These are phyloP conservation scores for Myripristis jacobus DNA, from an alignment of 2,797 vertebrate genomes.

Conservation along the genomic window DNA sequence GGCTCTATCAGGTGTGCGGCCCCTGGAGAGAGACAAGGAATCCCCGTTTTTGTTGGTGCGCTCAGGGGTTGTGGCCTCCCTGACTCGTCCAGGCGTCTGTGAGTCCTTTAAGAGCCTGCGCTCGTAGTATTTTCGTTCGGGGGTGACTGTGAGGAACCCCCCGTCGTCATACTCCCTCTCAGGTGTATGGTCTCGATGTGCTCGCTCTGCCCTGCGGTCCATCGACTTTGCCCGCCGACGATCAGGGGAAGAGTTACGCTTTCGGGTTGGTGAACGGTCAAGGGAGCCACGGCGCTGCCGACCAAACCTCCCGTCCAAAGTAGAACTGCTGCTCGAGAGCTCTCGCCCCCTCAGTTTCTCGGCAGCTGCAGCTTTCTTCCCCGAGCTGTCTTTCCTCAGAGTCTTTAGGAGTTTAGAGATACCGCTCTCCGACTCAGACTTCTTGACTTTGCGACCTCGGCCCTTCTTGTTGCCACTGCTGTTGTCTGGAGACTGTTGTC, in stretches of 20 bases:
- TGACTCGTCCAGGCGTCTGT: conserved; percentile 67
- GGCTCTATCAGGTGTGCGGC: conserved; percentile 84
- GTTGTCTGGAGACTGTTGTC: conserved; percentile 87
- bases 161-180: conserved; percentile 83
- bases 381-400: conserved; percentile 85
- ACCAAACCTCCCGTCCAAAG: conserved; percentile 72
- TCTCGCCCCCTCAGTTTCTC: conserved; percentile 83
- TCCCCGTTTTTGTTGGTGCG: conserved; percentile 71
- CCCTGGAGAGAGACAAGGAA: conserved; percentile 69
- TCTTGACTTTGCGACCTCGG: conserved; percentile 83
- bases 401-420: conserved; percentile 87
- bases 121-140: conserved; percentile 76
- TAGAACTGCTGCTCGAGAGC: conserved; percentile 80
- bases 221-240: conserved; percentile 86
- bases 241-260: conserved; percentile 87
- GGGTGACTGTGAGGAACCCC: conserved; percentile 80
- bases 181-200: conserved; percentile 86
- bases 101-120: conserved; percentile 76
- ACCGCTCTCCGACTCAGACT: conserved; percentile 86
- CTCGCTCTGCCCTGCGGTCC: conserved; percentile 82
- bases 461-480: conserved; percentile 80
- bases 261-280: conserved; percentile 88
- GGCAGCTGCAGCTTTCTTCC: conserved; percentile 81
- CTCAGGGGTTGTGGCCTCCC: conserved; percentile 75
- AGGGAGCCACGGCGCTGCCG: conserved; percentile 87